Evolutionary conservation across 2,113 vertebrate genomes (phyloP), one percentile per base, ranked within the genome.

Genomic region (Psammodynastes pulverulentus): DNA sequence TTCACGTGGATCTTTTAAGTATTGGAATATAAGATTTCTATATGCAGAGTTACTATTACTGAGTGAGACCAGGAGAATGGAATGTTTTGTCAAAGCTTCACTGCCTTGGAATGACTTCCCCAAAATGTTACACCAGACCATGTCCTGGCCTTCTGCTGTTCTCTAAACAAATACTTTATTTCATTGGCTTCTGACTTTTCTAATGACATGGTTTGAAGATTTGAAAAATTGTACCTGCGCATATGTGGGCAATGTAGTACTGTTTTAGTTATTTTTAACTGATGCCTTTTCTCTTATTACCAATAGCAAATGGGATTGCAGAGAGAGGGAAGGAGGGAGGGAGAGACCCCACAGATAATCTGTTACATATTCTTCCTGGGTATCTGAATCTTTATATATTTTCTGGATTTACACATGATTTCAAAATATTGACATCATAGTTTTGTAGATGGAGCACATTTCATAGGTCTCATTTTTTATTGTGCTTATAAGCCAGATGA

Each of bases 371-470:
- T 15, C 43, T 3, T 58, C 4, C 87, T 8, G 13, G 43, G 23
- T 56, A 45, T 15, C 5, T 6, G 34, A 43, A 45, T 39, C 29
- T 89, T 89, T 94, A 34, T 92, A 46, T 92, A 86, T 93, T 72
- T 95, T 96, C 93, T 94, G 92, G 94, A 93, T 94, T 94, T 62
- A 84, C 8, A 62, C 93, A 88, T 45, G 93, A 94, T 67, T 95
- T 92, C 91, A 91, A 79, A 79, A 39, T 19, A 9, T 85, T 84
- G 88, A 85, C 94, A 93, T 87, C 94, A 92, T 8, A 87, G 87
- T 93, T 43, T 87, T 87, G 48, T 9, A 10, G 48, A 34, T 23
- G 19, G 21, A 48, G 48, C 39, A 45, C 95, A 90, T 45, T 88
- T 92, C 86, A 54, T 48, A 87, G 91, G 72, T 93, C 49, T 94